A percentile compares a stretch with the other conserved stretches of the same genome.
phyloP scores from a whole-genome alignment of 2,113 vertebrate genomes.

The Rattus norvegicus region DNA sequence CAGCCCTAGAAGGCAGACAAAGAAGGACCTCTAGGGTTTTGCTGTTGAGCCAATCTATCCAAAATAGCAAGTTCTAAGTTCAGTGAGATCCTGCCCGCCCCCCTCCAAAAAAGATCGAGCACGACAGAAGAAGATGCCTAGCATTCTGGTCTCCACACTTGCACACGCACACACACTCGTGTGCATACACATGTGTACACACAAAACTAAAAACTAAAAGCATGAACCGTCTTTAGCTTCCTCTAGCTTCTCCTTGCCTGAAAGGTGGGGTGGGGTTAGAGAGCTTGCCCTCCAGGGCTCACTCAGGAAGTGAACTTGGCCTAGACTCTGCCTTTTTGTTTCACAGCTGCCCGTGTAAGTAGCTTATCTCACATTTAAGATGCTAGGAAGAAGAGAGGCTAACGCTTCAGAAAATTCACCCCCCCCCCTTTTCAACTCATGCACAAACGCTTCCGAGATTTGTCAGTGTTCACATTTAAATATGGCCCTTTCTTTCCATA shows the following conservation, averaged over 20 bases:
- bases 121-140: not conserved
- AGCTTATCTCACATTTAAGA: not conserved
- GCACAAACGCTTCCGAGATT: not conserved
- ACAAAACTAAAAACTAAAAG: not conserved
- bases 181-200: not conserved
- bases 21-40: too few relatives aligned
- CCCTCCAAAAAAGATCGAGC: not conserved
- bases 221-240: not conserved
- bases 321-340: not conserved
- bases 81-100: not conserved
- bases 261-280: not conserved
- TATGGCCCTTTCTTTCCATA: not conserved
- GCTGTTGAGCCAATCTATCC: not conserved
- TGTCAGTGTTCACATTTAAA: constrained; percentile 16
- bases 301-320: not conserved
- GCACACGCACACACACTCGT: not conserved
- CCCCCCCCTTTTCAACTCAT: not conserved
- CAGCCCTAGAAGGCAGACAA: not conserved
- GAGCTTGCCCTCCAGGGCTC: not conserved
- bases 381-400: not conserved
- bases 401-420: not conserved
- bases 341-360: not conserved
- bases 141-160: not conserved
- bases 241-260: not conserved
- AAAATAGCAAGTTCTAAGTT: not conserved